Evolutionary conservation across 2,888 invertebrate genomes (phyloP), one percentile per base, ranked within the genome.

Genomic region (Drosophila mimetica): DNA sequence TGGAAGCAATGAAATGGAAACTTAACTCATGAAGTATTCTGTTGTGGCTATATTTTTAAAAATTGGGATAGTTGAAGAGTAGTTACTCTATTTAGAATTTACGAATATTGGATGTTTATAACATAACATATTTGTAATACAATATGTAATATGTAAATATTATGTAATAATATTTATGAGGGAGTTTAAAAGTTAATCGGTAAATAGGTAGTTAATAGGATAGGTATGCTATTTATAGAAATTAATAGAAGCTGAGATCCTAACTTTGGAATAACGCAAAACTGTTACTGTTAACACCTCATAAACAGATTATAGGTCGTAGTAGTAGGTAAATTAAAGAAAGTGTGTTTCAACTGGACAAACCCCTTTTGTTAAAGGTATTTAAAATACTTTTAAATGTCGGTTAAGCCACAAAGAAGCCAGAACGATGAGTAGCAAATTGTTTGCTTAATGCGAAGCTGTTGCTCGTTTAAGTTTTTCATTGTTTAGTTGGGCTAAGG

Each of bases 1-100:
- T 34, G 59, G 42, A 70, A 77, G 69, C 70, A 69, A 75, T 75
- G 58, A 51, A 74, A 75, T 57, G 70, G 52, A 57, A 76, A 76
- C 69, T 67, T 61, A 58, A 64, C 79, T 79, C 74, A 69, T 79
- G 48, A 76, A 76, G 79, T n/a, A 55, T 44, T 51, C 25, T 34
- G 32, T 18, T 66, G 20, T 13, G 67, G 52, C 20, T 42, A 20
- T 28, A 63, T 48, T 64, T 41, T 20, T 20, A 42, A n/a, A n/a
- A n/a, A n/a, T n/a, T n/a, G n/a, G n/a, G n/a, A n/a, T n/a, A n/a
- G n/a, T n/a, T n/a, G n/a, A n/a, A n/a, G n/a, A n/a, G n/a, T n/a
- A n/a, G n/a, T n/a, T n/a, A n/a, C n/a, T n/a, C n/a, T n/a, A n/a
- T n/a, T n/a, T n/a, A n/a, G n/a, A n/a, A n/a, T n/a, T n/a, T n/a